phyloP scores from a whole-genome alignment of 1,140 invertebrate species.

The Trichonephila clavipes region DNA sequence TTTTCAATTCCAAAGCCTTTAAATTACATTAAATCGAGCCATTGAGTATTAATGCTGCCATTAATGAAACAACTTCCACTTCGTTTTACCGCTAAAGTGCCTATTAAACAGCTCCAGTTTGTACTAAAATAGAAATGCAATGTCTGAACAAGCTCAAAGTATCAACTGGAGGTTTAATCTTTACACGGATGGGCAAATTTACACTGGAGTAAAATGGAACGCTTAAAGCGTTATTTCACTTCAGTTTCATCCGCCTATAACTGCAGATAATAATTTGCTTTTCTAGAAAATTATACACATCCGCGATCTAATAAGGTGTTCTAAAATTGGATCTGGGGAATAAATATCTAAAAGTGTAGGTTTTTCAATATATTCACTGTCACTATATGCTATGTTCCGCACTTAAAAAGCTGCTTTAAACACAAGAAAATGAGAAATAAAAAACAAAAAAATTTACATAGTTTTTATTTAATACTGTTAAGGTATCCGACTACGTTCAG shows the following conservation, averaged over 20 bases:
- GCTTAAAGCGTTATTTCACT: background rate
- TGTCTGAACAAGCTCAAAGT: conserved; percentile 11
- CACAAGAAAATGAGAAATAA: no score
- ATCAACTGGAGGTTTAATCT: conserved; percentile 32
- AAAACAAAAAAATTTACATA: no score
- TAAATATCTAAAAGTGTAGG: background rate
- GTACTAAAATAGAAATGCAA: conserved; percentile 12
- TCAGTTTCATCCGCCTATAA: background rate
- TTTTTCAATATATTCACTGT: no score
- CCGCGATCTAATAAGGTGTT: background rate
- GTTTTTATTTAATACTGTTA: no score
- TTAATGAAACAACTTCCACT: conserved; percentile 26
- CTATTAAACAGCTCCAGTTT: background rate
- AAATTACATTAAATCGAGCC: conserved; percentile 49
- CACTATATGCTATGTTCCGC: no score
- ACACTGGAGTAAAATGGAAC: background rate
- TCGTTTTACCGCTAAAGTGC: background rate
- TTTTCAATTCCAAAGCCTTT: background rate
- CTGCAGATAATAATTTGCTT: background rate
- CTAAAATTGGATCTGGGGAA: background rate
- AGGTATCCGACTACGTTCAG: no score
- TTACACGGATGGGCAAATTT: conserved; percentile 5
- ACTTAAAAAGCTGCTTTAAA: no score
- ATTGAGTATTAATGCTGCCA: conserved; percentile 30
- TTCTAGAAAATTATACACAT: background rate